These are phyloP conservation scores for Laticauda colubrina DNA, from an alignment of 2,113 vertebrate genomes.

Conservation along the genomic window DNA sequence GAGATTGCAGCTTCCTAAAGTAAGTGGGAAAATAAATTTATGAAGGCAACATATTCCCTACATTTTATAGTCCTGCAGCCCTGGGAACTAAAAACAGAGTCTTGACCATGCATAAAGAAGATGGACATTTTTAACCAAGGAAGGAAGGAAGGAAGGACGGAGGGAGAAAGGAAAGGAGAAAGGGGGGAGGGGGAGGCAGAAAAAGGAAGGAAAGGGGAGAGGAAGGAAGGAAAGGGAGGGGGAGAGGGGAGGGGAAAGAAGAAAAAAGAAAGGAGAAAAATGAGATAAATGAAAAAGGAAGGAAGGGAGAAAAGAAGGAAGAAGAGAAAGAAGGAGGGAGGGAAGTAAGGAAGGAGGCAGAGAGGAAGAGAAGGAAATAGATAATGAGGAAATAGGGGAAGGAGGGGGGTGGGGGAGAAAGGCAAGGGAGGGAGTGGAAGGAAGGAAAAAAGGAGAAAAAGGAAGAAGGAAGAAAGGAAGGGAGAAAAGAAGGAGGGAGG, in stretches of 20 bases:
- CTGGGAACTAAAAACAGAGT: neutral
- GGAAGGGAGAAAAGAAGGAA: neutral
- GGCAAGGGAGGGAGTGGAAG: too few relatives aligned
- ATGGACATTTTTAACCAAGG: neutral
- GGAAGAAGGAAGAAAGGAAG: too few relatives aligned
- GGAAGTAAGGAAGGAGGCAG: too few relatives aligned
- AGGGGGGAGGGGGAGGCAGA: neutral
- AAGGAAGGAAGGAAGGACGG: neutral
- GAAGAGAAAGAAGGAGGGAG: neutral
- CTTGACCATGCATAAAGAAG: neutral
- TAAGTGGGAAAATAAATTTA: neutral
- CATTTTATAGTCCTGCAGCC: neutral
- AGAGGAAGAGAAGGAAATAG: too few relatives aligned
- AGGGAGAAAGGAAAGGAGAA: neutral
- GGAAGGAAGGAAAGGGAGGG: neutral
- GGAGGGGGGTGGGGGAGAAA: too few relatives aligned
- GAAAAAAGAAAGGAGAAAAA: too few relatives aligned
- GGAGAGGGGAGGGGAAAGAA: too few relatives aligned
- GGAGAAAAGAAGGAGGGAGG: too few relatives aligned
- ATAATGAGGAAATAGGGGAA: too few relatives aligned
- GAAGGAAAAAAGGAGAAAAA: too few relatives aligned
- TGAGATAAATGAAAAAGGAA: too few relatives aligned
- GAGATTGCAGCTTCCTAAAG: neutral
- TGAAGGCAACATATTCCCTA: neutral
- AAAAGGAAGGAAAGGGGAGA: too few relatives aligned